Evolutionary conservation across 2,113 vertebrate species (phyloP), one percentile per base, ranked within the genome.

Genomic region (Heliornis fulica): DNA sequence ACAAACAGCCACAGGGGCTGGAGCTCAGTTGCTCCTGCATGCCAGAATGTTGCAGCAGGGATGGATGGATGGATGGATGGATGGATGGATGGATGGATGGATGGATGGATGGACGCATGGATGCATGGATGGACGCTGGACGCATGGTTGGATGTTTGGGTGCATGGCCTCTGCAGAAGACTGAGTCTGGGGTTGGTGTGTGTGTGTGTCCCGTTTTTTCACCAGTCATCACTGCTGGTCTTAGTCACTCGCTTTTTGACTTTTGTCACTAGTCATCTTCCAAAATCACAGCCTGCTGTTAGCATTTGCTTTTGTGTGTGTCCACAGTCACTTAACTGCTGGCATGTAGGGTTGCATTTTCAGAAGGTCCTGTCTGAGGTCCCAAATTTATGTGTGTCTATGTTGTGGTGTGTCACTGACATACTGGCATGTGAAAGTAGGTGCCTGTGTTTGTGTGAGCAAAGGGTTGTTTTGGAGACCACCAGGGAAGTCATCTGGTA

Each of bases 1-100:
- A 46, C 65, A 68, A 71, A 56, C 0, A 18, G 68, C 51, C 43
- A 4, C 41, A 63, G 60, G 13, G 75, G 79, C 34, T 81, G 75
- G 6, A 65, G 23, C 46, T 38, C 0, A 3, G 18, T 71, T 59
- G 43, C 59, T 93, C 23, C 59, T 7, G 1, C 0, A 1, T 70
- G 41, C 45, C 32, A 22, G 70, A 38, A 46, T 3, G 6, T 43
- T 2, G 2, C 40, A 10, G 36, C 15, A 10, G 63, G 23, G 12
- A 50, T 53, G 84, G 41, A 51, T 28, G 26, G 48, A 50, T 50
- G 23, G 48, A 50, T 50, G 23, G 48, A 46, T 22, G 45, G 43
- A 16, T 45, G 15, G 48, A 48, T 50, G 84, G 54, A 34, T 38
- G 53, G 40, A 34, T 38, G 53, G 40, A 32, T 34, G 53, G 43